phyloP scores from a whole-genome alignment of 2,888 invertebrate species.

The Hipparchia sbordonii region DNA sequence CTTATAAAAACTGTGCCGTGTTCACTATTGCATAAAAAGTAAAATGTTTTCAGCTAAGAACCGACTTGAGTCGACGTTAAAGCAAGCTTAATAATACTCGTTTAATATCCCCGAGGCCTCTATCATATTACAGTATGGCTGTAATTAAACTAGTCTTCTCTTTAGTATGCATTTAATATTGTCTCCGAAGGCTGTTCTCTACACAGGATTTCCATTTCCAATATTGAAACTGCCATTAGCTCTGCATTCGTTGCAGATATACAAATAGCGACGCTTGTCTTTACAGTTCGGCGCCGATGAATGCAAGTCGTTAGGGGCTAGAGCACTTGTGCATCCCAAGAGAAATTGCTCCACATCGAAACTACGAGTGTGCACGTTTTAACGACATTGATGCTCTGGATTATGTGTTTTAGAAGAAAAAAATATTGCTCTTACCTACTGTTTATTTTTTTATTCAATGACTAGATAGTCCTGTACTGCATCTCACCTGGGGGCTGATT shows the following conservation, averaged over 20 bases:
- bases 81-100: too few relatives aligned
- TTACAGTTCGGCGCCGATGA: slow-evolving; percentile 48
- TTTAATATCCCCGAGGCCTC: too few relatives aligned
- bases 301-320: slow-evolving; percentile 71
- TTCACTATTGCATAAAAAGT: too few relatives aligned
- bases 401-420: background rate
- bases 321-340: slow-evolving; percentile 61
- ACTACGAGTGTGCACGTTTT: background rate
- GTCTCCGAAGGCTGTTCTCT: slow-evolving; percentile 11
- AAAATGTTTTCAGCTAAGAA: too few relatives aligned
- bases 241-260: slow-evolving; percentile 32
- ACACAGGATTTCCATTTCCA: slow-evolving; percentile 31
- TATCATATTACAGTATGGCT: background rate
- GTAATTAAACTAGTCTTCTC: slow-evolving; percentile 11
- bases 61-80: too few relatives aligned
- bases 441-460: too few relatives aligned
- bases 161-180: slow-evolving; percentile 18
- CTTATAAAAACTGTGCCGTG: too few relatives aligned
- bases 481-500: too few relatives aligned
- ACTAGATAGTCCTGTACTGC: too few relatives aligned
- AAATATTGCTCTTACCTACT: background rate
- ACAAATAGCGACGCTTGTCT: slow-evolving; percentile 31
- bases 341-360: slow-evolving; percentile 35
- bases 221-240: slow-evolving; percentile 24
- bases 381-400: slow-evolving; percentile 2